A percentile compares a stretch with the other conserved stretches of the same genome.
phyloP scores from a whole-genome alignment of 2,113 vertebrate species.

The Pterocles burchelli region DNA sequence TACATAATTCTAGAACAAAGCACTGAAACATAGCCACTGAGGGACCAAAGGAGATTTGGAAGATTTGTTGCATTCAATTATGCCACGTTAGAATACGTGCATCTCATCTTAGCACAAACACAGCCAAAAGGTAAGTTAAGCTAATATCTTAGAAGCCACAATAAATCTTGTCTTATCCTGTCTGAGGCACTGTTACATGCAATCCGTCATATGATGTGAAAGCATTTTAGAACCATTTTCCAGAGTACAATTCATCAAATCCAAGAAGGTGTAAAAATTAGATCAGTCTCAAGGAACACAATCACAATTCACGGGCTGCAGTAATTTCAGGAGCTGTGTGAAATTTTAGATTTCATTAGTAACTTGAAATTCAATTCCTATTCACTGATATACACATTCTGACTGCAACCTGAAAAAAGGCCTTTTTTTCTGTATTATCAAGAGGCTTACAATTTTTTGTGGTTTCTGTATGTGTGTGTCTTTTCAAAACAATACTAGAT shows the following conservation, averaged over 20 bases:
- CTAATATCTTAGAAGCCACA: neutral
- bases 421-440: neutral
- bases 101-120: neutral
- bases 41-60: conserved; percentile 1
- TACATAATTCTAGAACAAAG: conserved; percentile 26
- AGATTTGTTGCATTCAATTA: conserved; percentile 6
- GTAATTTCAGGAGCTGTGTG: neutral
- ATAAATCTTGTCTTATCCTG: neutral
- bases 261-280: conserved; percentile 21
- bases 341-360: conserved; percentile 5
- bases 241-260: neutral
- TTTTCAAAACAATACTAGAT: neutral
- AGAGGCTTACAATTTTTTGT: neutral
- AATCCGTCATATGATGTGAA: neutral
- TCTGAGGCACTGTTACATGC: neutral
- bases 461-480: neutral
- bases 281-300: neutral
- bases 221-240: neutral
- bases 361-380: neutral
- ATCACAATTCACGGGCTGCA: neutral
- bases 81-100: neutral
- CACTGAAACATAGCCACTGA: neutral
- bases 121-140: neutral
- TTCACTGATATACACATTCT: neutral
- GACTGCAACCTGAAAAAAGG: neutral